Evolutionary conservation across 2,113 vertebrate species (phyloP), one percentile per base, ranked within the genome.

Genomic region (Tetrao urogallus): DNA sequence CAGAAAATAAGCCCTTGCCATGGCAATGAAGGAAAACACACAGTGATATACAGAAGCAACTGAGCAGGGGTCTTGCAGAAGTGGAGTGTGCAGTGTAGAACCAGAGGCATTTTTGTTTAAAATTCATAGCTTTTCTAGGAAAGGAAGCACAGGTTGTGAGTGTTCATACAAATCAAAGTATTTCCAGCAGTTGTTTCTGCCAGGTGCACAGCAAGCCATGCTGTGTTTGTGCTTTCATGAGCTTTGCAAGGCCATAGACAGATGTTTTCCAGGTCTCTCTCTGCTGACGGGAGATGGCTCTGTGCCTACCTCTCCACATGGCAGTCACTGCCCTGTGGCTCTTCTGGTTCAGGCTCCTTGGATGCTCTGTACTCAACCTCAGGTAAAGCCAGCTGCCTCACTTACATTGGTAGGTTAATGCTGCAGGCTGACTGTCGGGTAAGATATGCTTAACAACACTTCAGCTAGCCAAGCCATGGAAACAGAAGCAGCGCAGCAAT

Each of bases 121-220:
- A 91, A 85, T 86, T 89, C 82, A 50, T 47, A 70, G 64, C 64
- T 54, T 84, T 80, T 48, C 67, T 80, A 42, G n/a, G 50, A 92
- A 73, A 82, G 36, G 20, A 87, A 69, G 15, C 22, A 47, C 47
- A 82, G 50, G 40, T 10, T 52, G 36, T 72, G 58, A 79, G 52
- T 58, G 36, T 54, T 89, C 40, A 61, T 61, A n/a, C 34, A 77
- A 86, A 64, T 66, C 11, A 76, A 43, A 76, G 4, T 71, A 48
- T 63, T 84, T 75, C 63, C 70, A 75, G 47, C 38, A 47, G 34
- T 30, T 77, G 9, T 58, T 82, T 56, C 75, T 74, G 36, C 0
- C 0, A 1, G 30, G 25, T 47, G 45, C 30, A 11, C 48, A 76
- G 48, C n/a, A 87, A 82, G 52, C 18, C 63, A 11, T 1, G 0